phyloP scores from a whole-genome alignment of 2,113 vertebrate genomes.

The Tylochromis polylepis region DNA sequence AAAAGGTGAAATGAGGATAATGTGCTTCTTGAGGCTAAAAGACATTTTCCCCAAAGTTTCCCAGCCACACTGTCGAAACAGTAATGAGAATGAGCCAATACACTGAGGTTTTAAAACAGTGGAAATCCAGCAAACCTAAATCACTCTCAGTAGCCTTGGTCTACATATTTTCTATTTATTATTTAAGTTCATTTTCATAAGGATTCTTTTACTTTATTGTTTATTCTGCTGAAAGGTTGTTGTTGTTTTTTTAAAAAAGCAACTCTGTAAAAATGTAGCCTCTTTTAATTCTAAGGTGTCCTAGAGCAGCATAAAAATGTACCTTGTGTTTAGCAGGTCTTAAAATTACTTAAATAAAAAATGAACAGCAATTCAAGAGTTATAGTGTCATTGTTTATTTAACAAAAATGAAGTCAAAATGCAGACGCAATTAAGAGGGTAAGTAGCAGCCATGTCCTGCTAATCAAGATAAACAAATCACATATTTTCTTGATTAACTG shows the following conservation, averaged over 20 bases:
- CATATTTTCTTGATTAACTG: background rate
- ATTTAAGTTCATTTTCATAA: background rate
- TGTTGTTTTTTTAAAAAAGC: background rate
- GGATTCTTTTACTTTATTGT: background rate
- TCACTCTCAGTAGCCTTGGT: background rate
- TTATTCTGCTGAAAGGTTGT: background rate
- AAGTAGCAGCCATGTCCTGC: background rate
- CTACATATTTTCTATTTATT: background rate
- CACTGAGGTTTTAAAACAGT: background rate
- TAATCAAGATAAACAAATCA: background rate
- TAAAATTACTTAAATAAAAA: background rate
- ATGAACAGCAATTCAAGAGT: background rate
- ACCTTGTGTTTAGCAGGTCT: accelerated
- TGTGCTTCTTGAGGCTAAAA: background rate
- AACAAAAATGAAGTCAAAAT: background rate
- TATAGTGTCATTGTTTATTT: background rate
- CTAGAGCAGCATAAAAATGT: background rate
- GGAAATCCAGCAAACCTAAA: background rate
- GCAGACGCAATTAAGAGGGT: background rate
- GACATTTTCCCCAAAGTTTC: background rate
- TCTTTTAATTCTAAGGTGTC: background rate
- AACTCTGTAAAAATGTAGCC: background rate
- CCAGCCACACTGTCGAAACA: background rate
- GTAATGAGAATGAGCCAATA: background rate
- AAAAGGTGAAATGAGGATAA: background rate